These are phyloP conservation scores for Melinopterus prodromus DNA, from an alignment of 2,888 invertebrate genomes.

Conservation along the genomic window DNA sequence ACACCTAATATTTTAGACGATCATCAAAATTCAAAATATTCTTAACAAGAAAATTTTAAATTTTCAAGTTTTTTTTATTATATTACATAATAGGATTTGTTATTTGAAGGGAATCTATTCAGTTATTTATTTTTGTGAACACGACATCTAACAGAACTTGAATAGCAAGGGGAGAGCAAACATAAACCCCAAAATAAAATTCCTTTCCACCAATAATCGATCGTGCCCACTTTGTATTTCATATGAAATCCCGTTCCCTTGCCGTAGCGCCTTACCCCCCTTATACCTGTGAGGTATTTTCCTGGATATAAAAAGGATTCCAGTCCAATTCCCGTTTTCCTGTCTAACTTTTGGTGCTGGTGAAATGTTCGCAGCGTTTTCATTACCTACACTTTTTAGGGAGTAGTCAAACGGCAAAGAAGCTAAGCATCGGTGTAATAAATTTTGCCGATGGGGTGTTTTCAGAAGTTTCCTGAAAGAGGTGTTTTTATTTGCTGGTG, in stretches of 20 bases:
- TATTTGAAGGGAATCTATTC: too few relatives aligned
- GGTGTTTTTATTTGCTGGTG: constrained; percentile 4
- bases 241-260: neutral
- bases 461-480: neutral
- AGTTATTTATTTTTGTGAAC: too few relatives aligned
- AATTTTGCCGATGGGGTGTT: neutral
- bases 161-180: neutral
- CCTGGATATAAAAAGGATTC: neutral
- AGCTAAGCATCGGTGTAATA: neutral
- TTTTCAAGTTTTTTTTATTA: too few relatives aligned
- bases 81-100: too few relatives aligned
- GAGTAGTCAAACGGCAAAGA: neutral
- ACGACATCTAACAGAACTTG: neutral
- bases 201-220: neutral
- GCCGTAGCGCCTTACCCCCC: neutral
- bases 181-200: neutral
- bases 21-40: too few relatives aligned
- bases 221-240: neutral
- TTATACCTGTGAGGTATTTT: neutral
- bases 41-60: too few relatives aligned
- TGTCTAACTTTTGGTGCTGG: neutral
- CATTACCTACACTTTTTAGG: neutral
- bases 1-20: too few relatives aligned
- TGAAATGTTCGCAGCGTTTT: neutral
- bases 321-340: neutral